These are phyloP conservation scores for Caenorhabditis zanzibari DNA, from an alignment of 2,888 invertebrate genomes.

Conservation along the genomic window DNA sequence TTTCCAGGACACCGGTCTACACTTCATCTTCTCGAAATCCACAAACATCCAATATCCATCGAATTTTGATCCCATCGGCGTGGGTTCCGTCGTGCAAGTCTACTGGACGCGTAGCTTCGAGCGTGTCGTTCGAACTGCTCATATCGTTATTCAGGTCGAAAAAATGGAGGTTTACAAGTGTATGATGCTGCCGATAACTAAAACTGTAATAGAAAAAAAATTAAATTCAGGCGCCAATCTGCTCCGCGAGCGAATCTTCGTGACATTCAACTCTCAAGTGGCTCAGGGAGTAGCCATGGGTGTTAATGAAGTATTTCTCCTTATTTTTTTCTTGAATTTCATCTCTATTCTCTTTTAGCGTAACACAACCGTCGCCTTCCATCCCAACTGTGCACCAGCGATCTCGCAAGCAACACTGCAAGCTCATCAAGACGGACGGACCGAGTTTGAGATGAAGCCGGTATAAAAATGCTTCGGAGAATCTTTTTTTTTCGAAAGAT, in stretches of 20 bases:
- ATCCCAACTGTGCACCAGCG: constrained; percentile 36
- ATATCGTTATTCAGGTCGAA: constrained; percentile 52
- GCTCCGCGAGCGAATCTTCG: constrained; percentile 17
- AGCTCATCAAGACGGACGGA: constrained; percentile 7
- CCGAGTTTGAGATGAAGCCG: constrained; percentile 32
- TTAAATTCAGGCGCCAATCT: constrained; percentile 23
- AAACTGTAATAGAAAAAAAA: neutral
- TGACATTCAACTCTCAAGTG: constrained; percentile 49
- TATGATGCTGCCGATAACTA: neutral
- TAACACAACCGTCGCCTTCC: constrained; percentile 44
- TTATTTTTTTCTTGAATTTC: neutral
- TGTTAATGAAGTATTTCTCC: constrained; percentile 35
- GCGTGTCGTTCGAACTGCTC: constrained; percentile 30
- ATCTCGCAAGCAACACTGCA: constrained; percentile 14
- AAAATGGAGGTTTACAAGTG: constrained; percentile 57
- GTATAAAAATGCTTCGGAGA: constrained; percentile 17
- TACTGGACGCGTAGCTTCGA: constrained; percentile 52
- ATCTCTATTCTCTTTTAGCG: constrained; percentile 1
- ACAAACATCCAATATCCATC: constrained; percentile 15
- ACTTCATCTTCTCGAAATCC: constrained; percentile 49
- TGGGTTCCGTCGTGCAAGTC: constrained; percentile 55
- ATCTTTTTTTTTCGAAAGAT: neutral
- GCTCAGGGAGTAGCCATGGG: constrained; percentile 35
- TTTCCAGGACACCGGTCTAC: constrained; percentile 47
- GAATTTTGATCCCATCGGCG: constrained; percentile 17